Evolutionary conservation across 2,888 invertebrate genomes (phyloP).

Genomic region (Oxyscelio sp.): DNA sequence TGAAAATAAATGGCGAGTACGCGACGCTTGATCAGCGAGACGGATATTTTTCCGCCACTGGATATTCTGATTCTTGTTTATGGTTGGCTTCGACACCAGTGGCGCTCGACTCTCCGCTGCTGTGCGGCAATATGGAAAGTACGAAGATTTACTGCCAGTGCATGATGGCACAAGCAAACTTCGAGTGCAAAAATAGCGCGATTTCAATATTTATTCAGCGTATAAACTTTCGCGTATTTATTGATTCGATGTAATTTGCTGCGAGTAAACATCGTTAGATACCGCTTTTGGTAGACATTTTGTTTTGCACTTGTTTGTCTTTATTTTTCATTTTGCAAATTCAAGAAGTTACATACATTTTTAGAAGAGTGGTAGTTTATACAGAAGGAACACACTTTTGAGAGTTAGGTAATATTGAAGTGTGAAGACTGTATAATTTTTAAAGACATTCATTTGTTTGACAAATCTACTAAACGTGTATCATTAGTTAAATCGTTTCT

Average conservation of each 20-base stretch:
- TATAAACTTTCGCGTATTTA: constrained; percentile 48
- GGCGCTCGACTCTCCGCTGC: constrained; percentile 57
- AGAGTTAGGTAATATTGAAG: too few species aligned
- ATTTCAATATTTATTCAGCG: constrained; percentile 53
- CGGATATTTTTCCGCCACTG: constrained; percentile 68
- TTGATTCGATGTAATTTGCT: constrained; percentile 40
- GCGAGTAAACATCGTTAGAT: constrained; percentile 54
- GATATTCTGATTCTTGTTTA: constrained; percentile 78
- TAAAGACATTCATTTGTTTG: too few species aligned
- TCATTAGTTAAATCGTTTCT: too few species aligned
- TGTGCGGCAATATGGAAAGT: constrained; percentile 74
- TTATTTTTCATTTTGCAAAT: neutral
- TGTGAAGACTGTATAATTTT: too few species aligned
- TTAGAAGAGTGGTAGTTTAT: too few species aligned
- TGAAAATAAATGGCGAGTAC: constrained; percentile 49
- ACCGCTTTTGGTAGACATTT: constrained; percentile 8
- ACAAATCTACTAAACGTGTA: too few species aligned
- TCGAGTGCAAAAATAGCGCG: constrained; percentile 45
- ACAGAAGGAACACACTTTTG: too few species aligned
- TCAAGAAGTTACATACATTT: neutral
- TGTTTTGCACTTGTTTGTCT: constrained; percentile 28
- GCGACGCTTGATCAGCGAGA: constrained; percentile 53
- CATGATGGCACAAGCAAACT: constrained; percentile 48
- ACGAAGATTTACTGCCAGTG: constrained; percentile 71
- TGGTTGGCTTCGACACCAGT: constrained; percentile 67